Evolutionary conservation across 2,888 invertebrate species (phyloP).

Genomic region (Eilema sororculum): DNA sequence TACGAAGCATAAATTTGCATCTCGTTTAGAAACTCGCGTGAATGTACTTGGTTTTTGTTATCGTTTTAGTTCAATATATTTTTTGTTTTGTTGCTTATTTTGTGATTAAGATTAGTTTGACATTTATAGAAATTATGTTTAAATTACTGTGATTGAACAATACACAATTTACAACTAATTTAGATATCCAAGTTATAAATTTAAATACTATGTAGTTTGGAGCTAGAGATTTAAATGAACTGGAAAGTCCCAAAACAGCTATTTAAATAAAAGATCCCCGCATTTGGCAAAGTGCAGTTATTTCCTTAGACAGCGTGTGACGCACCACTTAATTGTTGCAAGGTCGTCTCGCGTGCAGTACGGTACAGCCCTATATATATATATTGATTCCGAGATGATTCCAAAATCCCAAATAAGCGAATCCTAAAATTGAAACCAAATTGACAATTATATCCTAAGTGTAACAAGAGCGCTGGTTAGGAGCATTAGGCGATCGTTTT

Average conservation of each 20-base stretch:
- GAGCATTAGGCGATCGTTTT: slow-evolving; percentile 68
- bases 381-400: slow-evolving; percentile 41
- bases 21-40: slow-evolving; percentile 74
- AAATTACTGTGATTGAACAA: slow-evolving; percentile 51
- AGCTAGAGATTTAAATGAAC: not conserved
- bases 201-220: slow-evolving; percentile 7
- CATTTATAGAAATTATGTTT: slow-evolving; percentile 51
- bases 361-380: slow-evolving; percentile 27
- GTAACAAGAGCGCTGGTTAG: slow-evolving; percentile 68
- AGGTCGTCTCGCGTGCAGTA: slow-evolving; percentile 31
- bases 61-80: slow-evolving; percentile 72
- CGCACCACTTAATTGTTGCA: slow-evolving; percentile 32
- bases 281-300: slow-evolving; percentile 20
- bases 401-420: slow-evolving; percentile 61
- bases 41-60: slow-evolving; percentile 76
- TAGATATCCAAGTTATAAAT: slow-evolving; percentile 12
- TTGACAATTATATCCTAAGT: slow-evolving; percentile 67
- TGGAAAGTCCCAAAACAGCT: not conserved
- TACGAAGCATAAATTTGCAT: slow-evolving; percentile 56
- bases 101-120: slow-evolving; percentile 60
- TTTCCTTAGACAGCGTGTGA: slow-evolving; percentile 10
- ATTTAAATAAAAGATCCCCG: not conserved
- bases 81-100: slow-evolving; percentile 78
- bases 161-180: slow-evolving; percentile 33
- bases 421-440: slow-evolving; percentile 82